These are phyloP conservation scores for Heliconius hortense DNA, from an alignment of 2,888 invertebrate species.

Conservation along the genomic window DNA sequence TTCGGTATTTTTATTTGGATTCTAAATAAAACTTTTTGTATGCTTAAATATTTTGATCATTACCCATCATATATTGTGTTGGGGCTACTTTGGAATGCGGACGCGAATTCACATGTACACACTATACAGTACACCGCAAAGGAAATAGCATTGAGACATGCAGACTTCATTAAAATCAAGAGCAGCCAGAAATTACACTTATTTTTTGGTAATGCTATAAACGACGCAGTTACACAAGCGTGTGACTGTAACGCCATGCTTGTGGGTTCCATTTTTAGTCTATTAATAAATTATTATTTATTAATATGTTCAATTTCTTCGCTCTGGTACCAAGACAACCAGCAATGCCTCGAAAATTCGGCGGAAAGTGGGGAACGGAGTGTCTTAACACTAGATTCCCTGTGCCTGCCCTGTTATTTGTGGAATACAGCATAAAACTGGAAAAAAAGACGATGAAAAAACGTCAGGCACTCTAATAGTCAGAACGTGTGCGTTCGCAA, in stretches of 20 bases:
- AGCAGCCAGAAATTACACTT: not conserved
- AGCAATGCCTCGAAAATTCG: too few species aligned
- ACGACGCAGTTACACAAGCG: too few species aligned
- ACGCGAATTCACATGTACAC: not conserved
- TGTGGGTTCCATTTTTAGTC: too few species aligned
- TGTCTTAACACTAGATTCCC: too few species aligned
- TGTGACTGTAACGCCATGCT: too few species aligned
- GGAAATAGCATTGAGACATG: not conserved
- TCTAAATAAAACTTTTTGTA: not conserved
- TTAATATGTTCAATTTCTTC: too few species aligned
- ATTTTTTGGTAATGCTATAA: too few species aligned
- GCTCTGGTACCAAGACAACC: too few species aligned
- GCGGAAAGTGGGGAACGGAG: too few species aligned
- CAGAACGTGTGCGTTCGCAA: constrained; percentile 55
- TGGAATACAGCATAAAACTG: too few species aligned
- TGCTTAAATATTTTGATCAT: not conserved
- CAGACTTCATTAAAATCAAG: not conserved
- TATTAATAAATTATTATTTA: too few species aligned
- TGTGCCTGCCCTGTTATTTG: too few species aligned
- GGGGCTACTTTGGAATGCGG: not conserved
- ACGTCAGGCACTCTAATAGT: constrained; percentile 45
- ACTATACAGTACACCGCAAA: not conserved
- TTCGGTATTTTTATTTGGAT: not conserved
- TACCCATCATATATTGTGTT: not conserved
- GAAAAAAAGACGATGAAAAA: constrained; percentile 33